These are phyloP conservation scores for Haliclona indistincta DNA, from an alignment of 37 sponge, comb jelly and placozoan genomes.

Conservation along the genomic window DNA sequence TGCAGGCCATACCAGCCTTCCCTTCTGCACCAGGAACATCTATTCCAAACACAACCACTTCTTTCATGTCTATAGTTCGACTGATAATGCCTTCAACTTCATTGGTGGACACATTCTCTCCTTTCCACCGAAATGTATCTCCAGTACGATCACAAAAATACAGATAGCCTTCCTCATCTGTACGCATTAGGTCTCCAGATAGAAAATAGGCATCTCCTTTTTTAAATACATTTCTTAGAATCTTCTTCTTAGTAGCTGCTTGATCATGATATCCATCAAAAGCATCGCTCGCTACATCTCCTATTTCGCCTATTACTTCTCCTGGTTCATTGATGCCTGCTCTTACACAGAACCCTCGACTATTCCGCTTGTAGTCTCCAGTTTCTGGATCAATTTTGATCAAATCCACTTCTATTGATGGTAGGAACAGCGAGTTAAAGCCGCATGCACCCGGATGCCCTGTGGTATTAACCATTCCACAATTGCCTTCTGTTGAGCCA, in stretches of 20 bases:
- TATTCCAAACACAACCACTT: conserved; percentile 86
- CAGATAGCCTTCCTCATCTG: conserved; percentile 77
- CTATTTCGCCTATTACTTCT: conserved; percentile 56
- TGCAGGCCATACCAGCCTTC: conserved; percentile 86
- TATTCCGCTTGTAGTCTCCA: conserved; percentile 49
- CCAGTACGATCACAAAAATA: conserved; percentile 91
- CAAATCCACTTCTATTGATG: conserved; percentile 20
- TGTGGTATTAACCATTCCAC: conserved; percentile 19
- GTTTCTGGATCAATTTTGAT: conserved; percentile 57
- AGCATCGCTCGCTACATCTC: neutral
- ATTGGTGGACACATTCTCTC: conserved; percentile 91
- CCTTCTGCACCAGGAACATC: conserved; percentile 84
- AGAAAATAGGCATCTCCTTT: conserved; percentile 66
- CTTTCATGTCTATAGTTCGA: conserved; percentile 39
- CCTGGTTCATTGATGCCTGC: conserved; percentile 68
- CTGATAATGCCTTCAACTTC: conserved; percentile 78
- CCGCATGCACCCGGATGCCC: conserved; percentile 65
- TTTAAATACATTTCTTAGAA: conserved; percentile 55
- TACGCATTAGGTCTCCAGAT: conserved; percentile 76
- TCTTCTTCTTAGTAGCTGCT: conserved; percentile 53
- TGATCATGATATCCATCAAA: conserved; percentile 65
- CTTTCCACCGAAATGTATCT: conserved; percentile 95
- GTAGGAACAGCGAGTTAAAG: conserved; percentile 9
- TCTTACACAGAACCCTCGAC: conserved; percentile 63
- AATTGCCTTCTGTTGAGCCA: conserved; percentile 91